phyloP scores from a whole-genome alignment of 2,113 vertebrate genomes.

The Nothobranchius furzeri region DNA sequence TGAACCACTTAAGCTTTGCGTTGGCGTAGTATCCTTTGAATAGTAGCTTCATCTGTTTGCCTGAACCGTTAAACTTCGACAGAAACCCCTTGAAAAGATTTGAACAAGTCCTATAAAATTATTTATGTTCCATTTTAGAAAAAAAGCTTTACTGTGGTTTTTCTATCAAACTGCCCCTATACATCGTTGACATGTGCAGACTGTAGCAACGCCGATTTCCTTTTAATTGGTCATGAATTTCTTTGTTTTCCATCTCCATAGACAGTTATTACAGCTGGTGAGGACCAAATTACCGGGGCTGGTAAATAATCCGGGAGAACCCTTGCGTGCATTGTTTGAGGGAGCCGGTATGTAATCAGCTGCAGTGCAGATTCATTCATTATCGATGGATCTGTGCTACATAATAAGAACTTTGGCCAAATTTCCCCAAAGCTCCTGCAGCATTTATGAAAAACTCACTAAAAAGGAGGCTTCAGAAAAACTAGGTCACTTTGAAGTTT shows the following conservation, averaged over 20 bases:
- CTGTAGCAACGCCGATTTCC: conserved; percentile 14
- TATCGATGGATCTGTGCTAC: conserved; percentile 39
- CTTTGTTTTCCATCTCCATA: conserved; percentile 31
- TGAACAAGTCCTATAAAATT: too few relatives aligned
- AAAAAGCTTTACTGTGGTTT: not conserved
- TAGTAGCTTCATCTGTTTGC: too few relatives aligned
- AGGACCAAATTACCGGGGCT: conserved; percentile 11
- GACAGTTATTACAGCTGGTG: conserved; percentile 37
- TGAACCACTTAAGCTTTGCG: too few relatives aligned
- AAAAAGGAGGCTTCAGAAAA: conserved; percentile 44
- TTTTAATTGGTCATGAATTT: conserved; percentile 34
- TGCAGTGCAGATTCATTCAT: conserved; percentile 28
- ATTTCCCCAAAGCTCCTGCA: conserved; percentile 44
- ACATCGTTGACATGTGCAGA: not conserved
- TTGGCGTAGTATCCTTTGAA: too few relatives aligned
- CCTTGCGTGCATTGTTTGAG: conserved; percentile 21
- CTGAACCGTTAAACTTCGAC: too few relatives aligned
- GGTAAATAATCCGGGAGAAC: conserved; percentile 1
- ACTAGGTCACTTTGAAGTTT: conserved; percentile 74
- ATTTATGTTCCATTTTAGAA: too few relatives aligned
- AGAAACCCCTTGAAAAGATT: too few relatives aligned
- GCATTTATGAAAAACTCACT: conserved; percentile 48
- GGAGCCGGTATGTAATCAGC: conserved; percentile 36
- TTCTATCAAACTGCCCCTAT: conserved; percentile 16
- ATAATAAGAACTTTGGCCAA: conserved; percentile 54